Evolutionary conservation across 1,140 invertebrate species (phyloP).

Genomic region (Pomacea maculata): DNA sequence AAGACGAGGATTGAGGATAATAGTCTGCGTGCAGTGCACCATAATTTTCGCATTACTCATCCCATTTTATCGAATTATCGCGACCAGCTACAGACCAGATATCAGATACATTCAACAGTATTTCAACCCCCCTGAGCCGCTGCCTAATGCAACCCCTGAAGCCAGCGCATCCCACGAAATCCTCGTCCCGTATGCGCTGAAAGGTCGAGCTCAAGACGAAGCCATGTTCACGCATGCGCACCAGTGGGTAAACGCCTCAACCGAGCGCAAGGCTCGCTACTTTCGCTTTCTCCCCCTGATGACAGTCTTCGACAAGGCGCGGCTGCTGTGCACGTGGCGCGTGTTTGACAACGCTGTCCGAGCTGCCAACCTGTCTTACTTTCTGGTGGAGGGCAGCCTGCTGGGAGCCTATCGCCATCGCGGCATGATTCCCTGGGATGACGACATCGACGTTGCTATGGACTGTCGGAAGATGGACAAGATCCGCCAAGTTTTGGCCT

Average conservation of each 20-base stretch:
- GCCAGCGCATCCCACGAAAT: too few relatives aligned
- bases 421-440: constrained; percentile 26
- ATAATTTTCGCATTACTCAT: too few relatives aligned
- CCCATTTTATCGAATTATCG: too few relatives aligned
- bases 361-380: constrained; percentile 2
- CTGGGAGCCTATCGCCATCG: constrained; percentile 13
- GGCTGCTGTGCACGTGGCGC: constrained; percentile 3
- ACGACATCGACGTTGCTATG: constrained; percentile 24
- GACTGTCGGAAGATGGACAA: neutral
- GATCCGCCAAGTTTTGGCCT: constrained; percentile 15
- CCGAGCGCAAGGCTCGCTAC: neutral
- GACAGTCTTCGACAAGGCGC: neutral
- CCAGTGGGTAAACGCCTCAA: neutral
- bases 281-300: neutral
- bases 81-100: too few relatives aligned
- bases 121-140: too few relatives aligned
- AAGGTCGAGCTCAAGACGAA: neutral
- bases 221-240: neutral
- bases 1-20: too few relatives aligned
- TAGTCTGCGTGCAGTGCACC: too few relatives aligned
- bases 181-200: neutral
- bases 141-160: too few relatives aligned
- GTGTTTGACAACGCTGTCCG: neutral
- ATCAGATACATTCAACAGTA: too few relatives aligned
- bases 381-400: neutral